Conservation (phyloP, 2,888 invertebrate genomes). For the Drosophila falleni region DNA sequence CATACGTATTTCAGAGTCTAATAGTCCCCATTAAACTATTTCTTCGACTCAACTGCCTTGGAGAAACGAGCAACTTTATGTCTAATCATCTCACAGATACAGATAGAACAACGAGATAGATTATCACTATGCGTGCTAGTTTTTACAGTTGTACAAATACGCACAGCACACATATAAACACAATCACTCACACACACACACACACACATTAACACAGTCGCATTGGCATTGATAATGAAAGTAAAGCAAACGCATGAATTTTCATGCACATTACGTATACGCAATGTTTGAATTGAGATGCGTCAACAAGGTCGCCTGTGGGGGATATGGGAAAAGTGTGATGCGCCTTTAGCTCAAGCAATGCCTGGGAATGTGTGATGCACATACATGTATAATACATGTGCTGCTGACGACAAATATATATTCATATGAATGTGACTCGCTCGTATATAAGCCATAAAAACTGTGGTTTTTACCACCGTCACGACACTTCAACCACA, state of each 20-base stretch:
- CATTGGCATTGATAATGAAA: constrained; percentile 68
- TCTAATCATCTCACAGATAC: constrained; percentile 26
- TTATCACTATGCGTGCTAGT: constrained; percentile 30
- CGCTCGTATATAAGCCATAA: constrained; percentile 22
- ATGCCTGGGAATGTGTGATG: background rate
- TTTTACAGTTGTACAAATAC: constrained; percentile 18
- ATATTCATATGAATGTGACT: background rate
- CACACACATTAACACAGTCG: constrained; percentile 3
- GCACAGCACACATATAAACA: background rate
- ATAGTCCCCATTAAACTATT: constrained; percentile 8
- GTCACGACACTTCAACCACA: constrained; percentile 37
- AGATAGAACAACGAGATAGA: constrained; percentile 4
- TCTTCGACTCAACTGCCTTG: background rate
- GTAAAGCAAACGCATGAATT: constrained; percentile 39
- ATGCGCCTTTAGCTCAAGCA: background rate
- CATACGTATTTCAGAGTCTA: background rate
- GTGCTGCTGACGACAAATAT: background rate
- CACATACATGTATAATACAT: background rate
- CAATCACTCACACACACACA: background rate
- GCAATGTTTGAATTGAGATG: constrained; percentile 32
- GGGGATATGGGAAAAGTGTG: background rate
- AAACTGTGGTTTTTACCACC: constrained; percentile 11
- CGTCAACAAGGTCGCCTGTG: constrained; percentile 28
- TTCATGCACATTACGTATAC: constrained; percentile 51
- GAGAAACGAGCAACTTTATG: constrained; percentile 1